Evolutionary conservation across 2,888 invertebrate species (phyloP).

Genomic region (Hecatera dysodea): DNA sequence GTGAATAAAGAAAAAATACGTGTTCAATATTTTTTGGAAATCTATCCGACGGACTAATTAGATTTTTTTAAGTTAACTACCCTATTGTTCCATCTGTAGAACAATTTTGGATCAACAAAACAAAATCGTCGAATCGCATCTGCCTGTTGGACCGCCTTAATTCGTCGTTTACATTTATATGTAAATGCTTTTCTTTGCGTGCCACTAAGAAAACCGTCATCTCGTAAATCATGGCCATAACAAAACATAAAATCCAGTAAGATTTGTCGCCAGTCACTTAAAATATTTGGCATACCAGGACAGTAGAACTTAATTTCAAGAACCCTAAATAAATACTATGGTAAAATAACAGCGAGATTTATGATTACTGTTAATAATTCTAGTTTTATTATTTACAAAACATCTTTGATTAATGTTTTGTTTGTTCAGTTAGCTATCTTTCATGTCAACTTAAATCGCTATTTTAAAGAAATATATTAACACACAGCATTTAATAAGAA

Average conservation of each 20-base stretch:
- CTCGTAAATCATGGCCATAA: constrained; percentile 14
- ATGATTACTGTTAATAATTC: constrained; percentile 14
- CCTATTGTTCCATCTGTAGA: too few species aligned
- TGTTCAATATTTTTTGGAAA: too few species aligned
- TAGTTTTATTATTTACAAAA: constrained; percentile 25
- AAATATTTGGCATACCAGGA: constrained; percentile 36
- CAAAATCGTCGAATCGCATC: too few species aligned
- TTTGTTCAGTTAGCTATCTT: constrained; percentile 13
- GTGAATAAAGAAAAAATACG: too few species aligned
- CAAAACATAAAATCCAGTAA: constrained; percentile 9
- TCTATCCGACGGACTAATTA: too few species aligned
- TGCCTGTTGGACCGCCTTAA: neutral
- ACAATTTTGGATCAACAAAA: too few species aligned
- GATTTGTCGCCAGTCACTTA: constrained; percentile 32
- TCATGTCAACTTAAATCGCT: neutral
- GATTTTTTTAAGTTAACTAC: too few species aligned
- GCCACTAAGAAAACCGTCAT: neutral
- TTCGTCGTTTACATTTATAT: neutral
- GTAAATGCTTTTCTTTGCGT: neutral
- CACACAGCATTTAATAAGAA: neutral
- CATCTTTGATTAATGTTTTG: constrained; percentile 10
- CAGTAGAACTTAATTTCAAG: constrained; percentile 30
- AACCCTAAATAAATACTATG: neutral
- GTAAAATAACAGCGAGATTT: constrained; percentile 16
- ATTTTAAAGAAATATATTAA: constrained; percentile 12